Percentiles rank a stretch among this genome's conserved stretches.
phyloP scores from a whole-genome alignment of 2,113 vertebrate genomes.

The Oreochromis aureus region DNA sequence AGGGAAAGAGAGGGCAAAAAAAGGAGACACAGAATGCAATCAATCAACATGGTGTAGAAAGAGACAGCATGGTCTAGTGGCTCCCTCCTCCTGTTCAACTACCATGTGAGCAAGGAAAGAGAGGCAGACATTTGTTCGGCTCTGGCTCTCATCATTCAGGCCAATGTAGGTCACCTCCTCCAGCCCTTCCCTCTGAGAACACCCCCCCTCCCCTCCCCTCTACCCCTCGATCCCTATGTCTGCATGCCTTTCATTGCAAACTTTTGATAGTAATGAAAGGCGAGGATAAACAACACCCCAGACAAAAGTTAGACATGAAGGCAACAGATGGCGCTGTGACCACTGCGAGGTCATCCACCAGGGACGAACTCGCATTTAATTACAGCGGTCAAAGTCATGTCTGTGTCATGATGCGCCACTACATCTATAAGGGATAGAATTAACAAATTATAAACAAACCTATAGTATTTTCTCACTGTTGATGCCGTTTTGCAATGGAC shows the following conservation, averaged over 20 bases:
- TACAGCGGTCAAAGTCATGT: neutral
- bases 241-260: constrained; percentile 58
- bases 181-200: constrained; percentile 37
- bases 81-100: constrained; percentile 2
- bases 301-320: neutral
- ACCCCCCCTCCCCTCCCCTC: neutral
- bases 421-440: neutral
- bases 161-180: constrained; percentile 61
- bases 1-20: neutral
- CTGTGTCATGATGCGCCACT: neutral
- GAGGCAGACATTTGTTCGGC: constrained; percentile 32
- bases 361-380: neutral
- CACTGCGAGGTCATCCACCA: neutral
- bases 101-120: neutral
- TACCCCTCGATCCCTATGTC: constrained; percentile 13
- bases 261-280: constrained; percentile 52
- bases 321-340: constrained; percentile 57
- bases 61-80: neutral
- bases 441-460: neutral
- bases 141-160: constrained; percentile 48
- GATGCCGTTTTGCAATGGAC: neutral
- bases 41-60: constrained; percentile 2
- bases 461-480: neutral
- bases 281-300: constrained; percentile 25
- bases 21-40: constrained; percentile 9